These are phyloP conservation scores for Mylabris sibirica DNA, from an alignment of 2,888 invertebrate species.

Conservation along the genomic window DNA sequence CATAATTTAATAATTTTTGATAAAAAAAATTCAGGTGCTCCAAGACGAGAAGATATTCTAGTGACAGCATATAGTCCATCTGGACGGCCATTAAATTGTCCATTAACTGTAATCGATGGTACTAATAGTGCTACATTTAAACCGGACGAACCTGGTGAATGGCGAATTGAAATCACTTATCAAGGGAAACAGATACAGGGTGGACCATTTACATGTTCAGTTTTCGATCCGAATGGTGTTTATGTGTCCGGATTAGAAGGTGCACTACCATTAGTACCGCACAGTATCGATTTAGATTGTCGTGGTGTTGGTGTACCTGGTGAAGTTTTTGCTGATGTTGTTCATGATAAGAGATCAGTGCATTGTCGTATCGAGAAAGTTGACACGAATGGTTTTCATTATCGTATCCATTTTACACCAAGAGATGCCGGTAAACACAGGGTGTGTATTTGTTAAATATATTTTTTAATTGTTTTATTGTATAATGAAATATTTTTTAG, in stretches of 20 bases:
- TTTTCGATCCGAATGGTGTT: conserved; percentile 92
- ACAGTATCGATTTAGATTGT: conserved; percentile 79
- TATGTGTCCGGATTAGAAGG: conserved; percentile 82
- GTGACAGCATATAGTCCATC: conserved; percentile 93
- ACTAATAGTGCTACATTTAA: conserved; percentile 96
- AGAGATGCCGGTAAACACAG: conserved; percentile 81
- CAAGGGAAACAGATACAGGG: conserved; percentile 96
- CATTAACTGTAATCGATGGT: conserved; percentile 85
- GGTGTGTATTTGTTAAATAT: conserved; percentile 60
- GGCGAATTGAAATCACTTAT: conserved; percentile 95
- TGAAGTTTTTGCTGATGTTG: conserved; percentile 88
- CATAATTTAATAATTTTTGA: conserved; percentile 17
- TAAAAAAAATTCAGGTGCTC: conserved; percentile 70
- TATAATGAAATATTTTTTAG: conserved; percentile 54
- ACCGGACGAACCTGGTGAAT: conserved; percentile 96
- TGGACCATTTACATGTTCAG: conserved; percentile 95
- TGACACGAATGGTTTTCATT: conserved; percentile 71
- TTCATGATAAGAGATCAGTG: conserved; percentile 85
- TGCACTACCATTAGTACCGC: conserved; percentile 84
- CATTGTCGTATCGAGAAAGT: conserved; percentile 84
- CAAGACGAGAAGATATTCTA: conserved; percentile 81
- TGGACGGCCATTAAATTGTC: conserved; percentile 81
- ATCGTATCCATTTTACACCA: conserved; percentile 81
- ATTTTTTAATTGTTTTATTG: not conserved
- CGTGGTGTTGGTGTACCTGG: conserved; percentile 84